A percentile compares a stretch with the other conserved stretches of the same genome.
Conservation (phyloP, 1,140 invertebrate genomes). For the Portunus trituberculatus region DNA sequence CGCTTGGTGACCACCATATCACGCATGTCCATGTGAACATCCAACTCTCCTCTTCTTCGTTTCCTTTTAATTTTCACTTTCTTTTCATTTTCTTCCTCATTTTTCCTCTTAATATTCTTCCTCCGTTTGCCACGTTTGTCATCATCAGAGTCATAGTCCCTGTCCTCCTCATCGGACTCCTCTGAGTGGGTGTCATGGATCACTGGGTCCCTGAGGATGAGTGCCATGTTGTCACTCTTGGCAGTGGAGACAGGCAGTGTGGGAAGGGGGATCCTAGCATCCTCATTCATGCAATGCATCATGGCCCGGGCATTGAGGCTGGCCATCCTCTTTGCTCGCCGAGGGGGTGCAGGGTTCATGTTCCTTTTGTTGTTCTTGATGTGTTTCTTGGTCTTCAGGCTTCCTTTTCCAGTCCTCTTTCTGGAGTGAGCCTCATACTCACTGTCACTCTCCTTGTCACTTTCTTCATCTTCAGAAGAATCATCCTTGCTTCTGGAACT, state of each 20-base stretch:
- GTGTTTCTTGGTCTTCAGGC: conserved; percentile 56
- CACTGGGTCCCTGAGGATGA: conserved; percentile 71
- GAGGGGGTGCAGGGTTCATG: conserved; percentile 34
- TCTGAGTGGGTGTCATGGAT: conserved; percentile 81
- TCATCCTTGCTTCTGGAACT: conserved; percentile 40
- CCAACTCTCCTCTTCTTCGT: conserved; percentile 76
- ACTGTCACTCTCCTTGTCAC: conserved; percentile 75
- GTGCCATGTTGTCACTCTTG: conserved; percentile 75
- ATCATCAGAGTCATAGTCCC: conserved; percentile 71
- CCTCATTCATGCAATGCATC: conserved; percentile 94
- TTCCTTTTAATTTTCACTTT: conserved; percentile 76
- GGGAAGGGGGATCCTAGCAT: conserved; percentile 84
- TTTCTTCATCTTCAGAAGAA: conserved; percentile 75
- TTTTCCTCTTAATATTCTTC: conserved; percentile 76
- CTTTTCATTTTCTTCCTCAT: conserved; percentile 68
- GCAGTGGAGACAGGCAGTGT: conserved; percentile 54
- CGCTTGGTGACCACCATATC: conserved; percentile 90
- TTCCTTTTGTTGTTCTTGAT: conserved; percentile 47
- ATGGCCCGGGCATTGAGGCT: conserved; percentile 94
- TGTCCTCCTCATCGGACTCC: conserved; percentile 78
- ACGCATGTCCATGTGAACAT: conserved; percentile 87
- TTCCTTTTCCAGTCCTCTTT: conserved; percentile 58
- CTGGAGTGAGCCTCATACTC: conserved; percentile 57
- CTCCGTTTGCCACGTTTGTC: conserved; percentile 59
- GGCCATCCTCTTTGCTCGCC: conserved; percentile 84